Evolutionary conservation across 2,888 invertebrate species (phyloP).

Genomic region (Axea sp.): DNA sequence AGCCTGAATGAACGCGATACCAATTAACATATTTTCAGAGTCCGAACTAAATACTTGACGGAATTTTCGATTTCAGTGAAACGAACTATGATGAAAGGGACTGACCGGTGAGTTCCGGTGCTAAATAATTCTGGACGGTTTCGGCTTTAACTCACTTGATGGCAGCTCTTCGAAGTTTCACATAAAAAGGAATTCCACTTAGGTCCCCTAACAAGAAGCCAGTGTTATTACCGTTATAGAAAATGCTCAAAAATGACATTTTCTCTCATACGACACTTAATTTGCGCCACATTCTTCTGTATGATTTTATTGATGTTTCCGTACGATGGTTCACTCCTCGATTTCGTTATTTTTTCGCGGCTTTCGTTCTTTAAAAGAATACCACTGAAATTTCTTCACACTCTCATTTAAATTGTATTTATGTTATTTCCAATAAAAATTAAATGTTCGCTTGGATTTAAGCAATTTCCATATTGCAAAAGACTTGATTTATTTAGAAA

Average conservation of each 20-base stretch:
- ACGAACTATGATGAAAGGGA: constrained; percentile 10
- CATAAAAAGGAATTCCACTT: constrained; percentile 43
- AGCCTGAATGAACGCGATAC: constrained; percentile 1
- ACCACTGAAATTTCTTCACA: too few species aligned
- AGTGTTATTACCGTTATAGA: too few species aligned
- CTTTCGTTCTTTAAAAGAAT: constrained; percentile 18
- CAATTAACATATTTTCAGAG: constrained; percentile 39
- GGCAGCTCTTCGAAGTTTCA: background rate
- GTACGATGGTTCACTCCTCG: too few species aligned
- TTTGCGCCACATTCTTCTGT: constrained; percentile 62
- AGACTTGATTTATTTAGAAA: too few species aligned
- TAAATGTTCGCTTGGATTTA: too few species aligned
- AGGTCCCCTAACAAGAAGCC: constrained; percentile 70
- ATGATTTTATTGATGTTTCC: constrained; percentile 49
- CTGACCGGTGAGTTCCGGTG: background rate
- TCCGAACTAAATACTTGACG: background rate
- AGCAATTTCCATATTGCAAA: too few species aligned
- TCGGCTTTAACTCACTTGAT: constrained; percentile 9
- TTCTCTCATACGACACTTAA: constrained; percentile 67
- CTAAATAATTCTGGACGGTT: constrained; percentile 6
- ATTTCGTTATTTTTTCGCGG: constrained; percentile 36
- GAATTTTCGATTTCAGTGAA: constrained; percentile 15
- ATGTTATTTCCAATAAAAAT: too few species aligned
- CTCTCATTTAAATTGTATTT: too few species aligned
- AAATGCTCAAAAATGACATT: too few species aligned